Base-by-base conservation (phyloP, 2,888 invertebrate genomes). In the Eumerus sabulonum region DNA sequence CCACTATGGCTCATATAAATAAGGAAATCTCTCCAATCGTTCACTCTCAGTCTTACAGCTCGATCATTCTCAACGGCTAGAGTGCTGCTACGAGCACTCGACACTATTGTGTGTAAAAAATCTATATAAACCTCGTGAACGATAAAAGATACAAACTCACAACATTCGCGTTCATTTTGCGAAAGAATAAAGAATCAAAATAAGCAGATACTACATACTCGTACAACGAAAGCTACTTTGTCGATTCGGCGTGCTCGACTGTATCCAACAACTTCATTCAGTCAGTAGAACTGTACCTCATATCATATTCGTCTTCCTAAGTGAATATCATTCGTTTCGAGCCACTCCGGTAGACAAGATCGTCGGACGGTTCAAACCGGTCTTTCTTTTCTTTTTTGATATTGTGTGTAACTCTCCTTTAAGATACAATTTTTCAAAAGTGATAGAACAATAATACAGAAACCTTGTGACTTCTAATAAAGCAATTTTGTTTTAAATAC, bases 181-280 rank as follows among this genome's bases (percentile, higher is more conserved):
- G 18, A 13, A 48, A 40, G 7, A 19, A 36, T 13, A 19, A 13
- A 38, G 1, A 1, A 36, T 35, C 57, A 11, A 47, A 50, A 76
- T 57, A 76, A 76, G 71, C 64, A 64, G 60, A 71, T 71, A 66
- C 66, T 76, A 38, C 54, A n/a, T n/a, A n/a, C n/a, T n/a, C 13
- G 27, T 72, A 16, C 45, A 59, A 19, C 13, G 13, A 19, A 62
- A 76, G 71, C 76, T 76, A 64, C 70, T 63, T 47, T 53, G 44
- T 17, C 51, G 40, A n/a, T 1, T n/a, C 7, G 14, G n/a, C 64
- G 54, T 76, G 59, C 71, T 59, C 50, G 27, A 64, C 14, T 70
- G 54, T 76, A 64, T 71, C 64, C 50, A 16, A 64, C 14, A 18
- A 64, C 44, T 48, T 76, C 64, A 59, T 47, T 42, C 40, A 76